These are phyloP conservation scores for Toxostoma redivivum DNA, from an alignment of 2,113 vertebrate genomes.

Conservation along the genomic window DNA sequence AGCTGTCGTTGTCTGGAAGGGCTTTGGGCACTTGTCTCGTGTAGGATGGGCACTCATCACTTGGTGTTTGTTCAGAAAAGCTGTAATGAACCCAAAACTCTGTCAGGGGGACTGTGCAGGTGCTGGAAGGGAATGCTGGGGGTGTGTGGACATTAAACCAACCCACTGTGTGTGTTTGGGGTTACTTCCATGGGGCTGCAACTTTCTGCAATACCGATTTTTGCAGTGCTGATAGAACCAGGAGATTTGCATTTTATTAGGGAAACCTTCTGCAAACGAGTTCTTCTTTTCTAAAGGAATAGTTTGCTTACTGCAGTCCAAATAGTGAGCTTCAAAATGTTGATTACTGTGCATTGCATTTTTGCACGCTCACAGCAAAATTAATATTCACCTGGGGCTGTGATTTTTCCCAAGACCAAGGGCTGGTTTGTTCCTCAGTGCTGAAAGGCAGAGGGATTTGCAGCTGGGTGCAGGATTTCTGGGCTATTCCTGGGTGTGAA, in stretches of 20 bases:
- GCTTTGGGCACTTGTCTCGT: background rate
- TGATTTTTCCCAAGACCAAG: background rate
- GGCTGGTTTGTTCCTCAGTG: background rate
- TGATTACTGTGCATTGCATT: background rate
- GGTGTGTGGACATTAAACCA: background rate
- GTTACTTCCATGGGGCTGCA: background rate
- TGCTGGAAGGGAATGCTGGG: background rate
- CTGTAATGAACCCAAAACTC: background rate
- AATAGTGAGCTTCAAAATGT: background rate
- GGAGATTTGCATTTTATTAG: background rate
- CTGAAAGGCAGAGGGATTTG: background rate
- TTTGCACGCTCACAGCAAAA: background rate
- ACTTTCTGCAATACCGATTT: background rate
- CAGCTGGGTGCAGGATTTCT: background rate
- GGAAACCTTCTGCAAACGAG: background rate
- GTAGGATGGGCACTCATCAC: background rate
- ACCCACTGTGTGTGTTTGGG: background rate
- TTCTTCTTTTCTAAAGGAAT: background rate
- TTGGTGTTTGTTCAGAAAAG: background rate
- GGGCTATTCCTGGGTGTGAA: background rate
- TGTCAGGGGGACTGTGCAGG: background rate
- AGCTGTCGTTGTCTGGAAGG: background rate
- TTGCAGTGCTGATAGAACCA: background rate
- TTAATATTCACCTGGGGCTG: background rate
- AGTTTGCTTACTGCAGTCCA: background rate